phyloP scores from a whole-genome alignment of 1,140 invertebrate genomes.

The Leptopilina clavipes region DNA sequence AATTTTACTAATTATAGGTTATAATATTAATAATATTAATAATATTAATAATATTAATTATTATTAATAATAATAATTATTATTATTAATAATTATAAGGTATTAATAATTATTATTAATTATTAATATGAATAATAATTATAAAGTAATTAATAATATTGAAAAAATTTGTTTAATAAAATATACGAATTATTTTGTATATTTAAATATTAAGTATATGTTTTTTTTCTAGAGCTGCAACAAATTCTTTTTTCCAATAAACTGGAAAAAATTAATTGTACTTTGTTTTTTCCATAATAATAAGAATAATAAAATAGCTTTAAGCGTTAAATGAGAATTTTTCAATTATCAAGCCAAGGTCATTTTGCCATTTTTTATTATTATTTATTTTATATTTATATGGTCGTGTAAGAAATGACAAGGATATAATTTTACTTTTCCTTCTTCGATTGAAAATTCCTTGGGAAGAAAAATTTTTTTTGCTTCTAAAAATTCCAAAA shows the following conservation, averaged over 20 bases:
- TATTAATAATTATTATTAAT: too few relatives aligned
- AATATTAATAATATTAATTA: too few relatives aligned
- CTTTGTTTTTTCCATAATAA: background rate
- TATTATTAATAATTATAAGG: too few relatives aligned
- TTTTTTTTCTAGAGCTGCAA: background rate
- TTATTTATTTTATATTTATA: background rate
- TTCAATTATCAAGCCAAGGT: constrained; percentile 9
- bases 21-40: too few relatives aligned
- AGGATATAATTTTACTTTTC: constrained; percentile 16
- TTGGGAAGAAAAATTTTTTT: background rate
- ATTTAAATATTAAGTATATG: background rate
- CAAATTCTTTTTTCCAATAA: background rate
- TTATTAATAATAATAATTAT: too few relatives aligned
- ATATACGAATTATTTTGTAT: too few relatives aligned
- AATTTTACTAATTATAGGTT: too few relatives aligned
- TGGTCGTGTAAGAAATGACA: constrained; percentile 13
- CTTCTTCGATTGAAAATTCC: background rate
- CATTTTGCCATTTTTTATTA: background rate
- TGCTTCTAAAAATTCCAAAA: background rate
- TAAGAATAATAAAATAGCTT: constrained; percentile 11
- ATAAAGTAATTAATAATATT: too few relatives aligned
- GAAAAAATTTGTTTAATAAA: too few relatives aligned
- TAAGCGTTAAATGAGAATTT: constrained; percentile 16
- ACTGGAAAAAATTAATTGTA: constrained; percentile 14
- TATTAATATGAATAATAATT: too few relatives aligned